Conservation (phyloP, 2,888 invertebrate genomes). For the Drosophila hamatofila region DNA sequence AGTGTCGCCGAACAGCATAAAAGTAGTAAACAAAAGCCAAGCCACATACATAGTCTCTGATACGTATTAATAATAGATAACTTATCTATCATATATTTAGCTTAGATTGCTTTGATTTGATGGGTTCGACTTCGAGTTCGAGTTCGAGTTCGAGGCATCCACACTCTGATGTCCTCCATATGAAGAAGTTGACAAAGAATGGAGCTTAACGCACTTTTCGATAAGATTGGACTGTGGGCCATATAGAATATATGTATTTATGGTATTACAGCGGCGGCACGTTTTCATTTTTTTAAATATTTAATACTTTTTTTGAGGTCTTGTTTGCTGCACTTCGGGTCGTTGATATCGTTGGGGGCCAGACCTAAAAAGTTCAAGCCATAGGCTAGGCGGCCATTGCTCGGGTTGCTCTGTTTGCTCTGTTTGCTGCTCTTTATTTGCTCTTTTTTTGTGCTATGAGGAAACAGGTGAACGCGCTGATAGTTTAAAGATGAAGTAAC, state of each 20-base stretch:
- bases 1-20: slow-evolving; percentile 17
- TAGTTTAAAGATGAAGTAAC: slow-evolving; percentile 45
- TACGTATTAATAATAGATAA: slow-evolving; percentile 25
- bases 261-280: slow-evolving; percentile 44
- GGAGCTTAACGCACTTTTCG: slow-evolving; percentile 11
- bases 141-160: slow-evolving; percentile 49
- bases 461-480: slow-evolving; percentile 47
- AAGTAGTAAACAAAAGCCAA: slow-evolving; percentile 26
- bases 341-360: slow-evolving; percentile 56
- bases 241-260: slow-evolving; percentile 14
- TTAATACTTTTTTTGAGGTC: slow-evolving; percentile 4
- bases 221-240: slow-evolving; percentile 48
- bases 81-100: slow-evolving; percentile 33
- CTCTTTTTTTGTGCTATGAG: slow-evolving; percentile 34
- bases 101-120: slow-evolving; percentile 21
- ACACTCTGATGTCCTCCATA: slow-evolving; percentile 4
- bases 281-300: slow-evolving; percentile 37
- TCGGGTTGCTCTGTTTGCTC: slow-evolving; percentile 22
- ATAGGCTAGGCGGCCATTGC: slow-evolving; percentile 38
- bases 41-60: slow-evolving; percentile 3
- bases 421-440: slow-evolving; percentile 33
- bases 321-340: slow-evolving; percentile 32
- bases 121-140: slow-evolving; percentile 37
- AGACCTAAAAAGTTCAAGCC: slow-evolving; percentile 43
- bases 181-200: slow-evolving; percentile 13